Conservation (phyloP, 2,113 vertebrate genomes). For the Butorides virescens region DNA sequence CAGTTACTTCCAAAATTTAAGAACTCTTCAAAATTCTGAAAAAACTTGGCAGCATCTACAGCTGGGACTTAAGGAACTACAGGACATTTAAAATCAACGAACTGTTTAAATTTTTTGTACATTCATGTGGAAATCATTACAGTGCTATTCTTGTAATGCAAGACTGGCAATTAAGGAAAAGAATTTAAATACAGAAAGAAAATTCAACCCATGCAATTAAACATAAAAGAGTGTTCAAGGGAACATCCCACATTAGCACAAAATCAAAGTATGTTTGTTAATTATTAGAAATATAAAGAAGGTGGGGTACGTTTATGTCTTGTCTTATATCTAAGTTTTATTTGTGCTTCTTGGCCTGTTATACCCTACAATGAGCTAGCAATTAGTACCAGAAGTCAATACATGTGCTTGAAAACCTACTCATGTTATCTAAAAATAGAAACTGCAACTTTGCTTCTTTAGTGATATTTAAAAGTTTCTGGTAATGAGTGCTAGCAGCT, state of each 20-base stretch:
- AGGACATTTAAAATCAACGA: background rate
- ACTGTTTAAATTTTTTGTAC: background rate
- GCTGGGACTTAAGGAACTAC: background rate
- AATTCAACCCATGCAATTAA: slow-evolving; percentile 11
- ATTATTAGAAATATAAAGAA: slow-evolving; percentile 7
- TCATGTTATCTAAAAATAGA: background rate
- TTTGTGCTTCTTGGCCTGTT: background rate
- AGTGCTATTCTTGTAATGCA: background rate
- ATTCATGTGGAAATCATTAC: slow-evolving; percentile 1
- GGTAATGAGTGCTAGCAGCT: background rate
- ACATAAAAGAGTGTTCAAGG: background rate
- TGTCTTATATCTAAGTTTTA: background rate
- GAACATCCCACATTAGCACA: background rate
- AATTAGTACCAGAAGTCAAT: slow-evolving; percentile 19
- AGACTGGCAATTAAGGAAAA: background rate
- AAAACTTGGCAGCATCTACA: background rate
- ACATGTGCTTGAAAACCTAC: background rate
- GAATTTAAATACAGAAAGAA: background rate
- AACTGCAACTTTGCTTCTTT: background rate
- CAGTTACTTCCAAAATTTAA: background rate
- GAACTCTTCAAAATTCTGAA: background rate
- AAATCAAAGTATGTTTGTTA: background rate
- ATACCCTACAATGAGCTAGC: background rate
- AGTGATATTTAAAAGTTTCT: background rate
- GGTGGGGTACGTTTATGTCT: background rate